phyloP scores from a whole-genome alignment of 2,113 vertebrate genomes.

The Thymallus thymallus region DNA sequence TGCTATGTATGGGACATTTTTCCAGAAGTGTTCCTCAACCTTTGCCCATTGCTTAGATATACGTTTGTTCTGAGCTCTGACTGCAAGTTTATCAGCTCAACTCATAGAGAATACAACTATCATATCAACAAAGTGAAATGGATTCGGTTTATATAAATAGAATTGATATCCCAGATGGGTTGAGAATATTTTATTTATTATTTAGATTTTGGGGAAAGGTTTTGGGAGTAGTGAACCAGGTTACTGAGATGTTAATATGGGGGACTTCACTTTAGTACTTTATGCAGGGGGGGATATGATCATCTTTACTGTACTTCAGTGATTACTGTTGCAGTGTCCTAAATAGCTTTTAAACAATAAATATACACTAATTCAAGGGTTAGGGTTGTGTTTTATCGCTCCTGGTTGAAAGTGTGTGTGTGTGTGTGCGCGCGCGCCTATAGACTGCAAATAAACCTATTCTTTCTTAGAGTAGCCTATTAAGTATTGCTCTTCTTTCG shows the following conservation, averaged over 20 bases:
- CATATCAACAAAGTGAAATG: too few species aligned
- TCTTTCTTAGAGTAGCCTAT: too few species aligned
- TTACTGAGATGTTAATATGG: neutral
- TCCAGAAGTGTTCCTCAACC: too few species aligned
- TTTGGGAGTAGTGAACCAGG: neutral
- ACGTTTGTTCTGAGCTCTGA: too few species aligned
- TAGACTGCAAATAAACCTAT: too few species aligned
- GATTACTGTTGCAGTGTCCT: slow-evolving; percentile 43
- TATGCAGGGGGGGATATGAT: slow-evolving; percentile 17
- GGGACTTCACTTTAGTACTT: slow-evolving; percentile 56
- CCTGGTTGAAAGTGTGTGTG: neutral
- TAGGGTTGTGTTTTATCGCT: neutral
- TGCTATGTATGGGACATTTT: neutral
- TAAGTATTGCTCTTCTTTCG: too few species aligned
- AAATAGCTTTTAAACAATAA: slow-evolving; percentile 54
- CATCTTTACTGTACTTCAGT: slow-evolving; percentile 50
- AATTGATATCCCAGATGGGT: neutral
- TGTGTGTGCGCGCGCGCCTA: neutral
- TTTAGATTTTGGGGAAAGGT: neutral
- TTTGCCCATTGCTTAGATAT: too few species aligned
- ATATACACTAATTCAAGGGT: slow-evolving; percentile 13
- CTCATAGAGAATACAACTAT: too few species aligned
- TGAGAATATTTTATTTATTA: neutral
- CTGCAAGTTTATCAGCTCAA: too few species aligned
- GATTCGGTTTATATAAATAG: too few species aligned